Evolutionary conservation across 1,140 invertebrate genomes (phyloP).

Genomic region (Cherax quadricarinatus): DNA sequence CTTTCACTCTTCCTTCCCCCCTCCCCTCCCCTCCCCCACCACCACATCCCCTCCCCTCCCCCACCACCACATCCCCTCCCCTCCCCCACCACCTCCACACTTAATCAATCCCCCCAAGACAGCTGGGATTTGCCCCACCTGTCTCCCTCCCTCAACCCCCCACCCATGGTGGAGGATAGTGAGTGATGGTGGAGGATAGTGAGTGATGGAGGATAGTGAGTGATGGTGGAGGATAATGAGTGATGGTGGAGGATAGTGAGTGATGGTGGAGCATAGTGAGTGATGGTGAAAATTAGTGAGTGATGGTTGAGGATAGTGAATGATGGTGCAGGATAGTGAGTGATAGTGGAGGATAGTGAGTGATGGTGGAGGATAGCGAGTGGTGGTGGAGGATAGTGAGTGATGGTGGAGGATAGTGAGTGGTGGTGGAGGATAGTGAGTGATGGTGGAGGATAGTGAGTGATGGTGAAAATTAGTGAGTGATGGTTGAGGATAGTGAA

Average conservation of each 20-base stretch:
- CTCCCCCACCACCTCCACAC: neutral
- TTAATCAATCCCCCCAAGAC: slow-evolving; percentile 32
- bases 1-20: no score
- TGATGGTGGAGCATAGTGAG: neutral
- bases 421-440: neutral
- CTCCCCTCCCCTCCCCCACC: no score
- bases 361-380: neutral
- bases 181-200: neutral
- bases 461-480: neutral
- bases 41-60: neutral
- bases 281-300: neutral
- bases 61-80: neutral
- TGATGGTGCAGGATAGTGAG: neutral
- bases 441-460: neutral
- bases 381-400: neutral
- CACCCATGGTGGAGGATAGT: neutral
- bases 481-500: no score
- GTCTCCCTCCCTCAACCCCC: neutral
- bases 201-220: neutral
- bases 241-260: neutral
- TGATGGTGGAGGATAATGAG: neutral
- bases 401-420: neutral
- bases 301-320: no score
- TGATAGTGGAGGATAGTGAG: neutral
- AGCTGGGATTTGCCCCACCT: slow-evolving; percentile 29